These are phyloP conservation scores for Penelope pileata DNA, from an alignment of 2,113 vertebrate genomes.

Conservation along the genomic window DNA sequence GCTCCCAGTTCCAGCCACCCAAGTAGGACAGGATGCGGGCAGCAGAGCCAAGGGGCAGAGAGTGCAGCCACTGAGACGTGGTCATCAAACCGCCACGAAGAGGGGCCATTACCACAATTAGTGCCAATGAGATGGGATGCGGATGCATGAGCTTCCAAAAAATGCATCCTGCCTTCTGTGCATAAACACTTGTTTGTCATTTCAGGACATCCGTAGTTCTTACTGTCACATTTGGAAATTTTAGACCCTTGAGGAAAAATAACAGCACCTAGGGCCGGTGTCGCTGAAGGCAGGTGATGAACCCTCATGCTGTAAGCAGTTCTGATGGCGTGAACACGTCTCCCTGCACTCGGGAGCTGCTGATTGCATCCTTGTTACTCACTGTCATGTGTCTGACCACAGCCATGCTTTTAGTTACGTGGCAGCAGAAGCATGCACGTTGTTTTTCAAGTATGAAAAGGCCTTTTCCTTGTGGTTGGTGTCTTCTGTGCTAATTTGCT, in stretches of 20 bases:
- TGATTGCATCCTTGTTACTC: slow-evolving; percentile 25
- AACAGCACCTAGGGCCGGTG: neutral
- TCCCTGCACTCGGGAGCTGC: neutral
- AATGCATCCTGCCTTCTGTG: neutral
- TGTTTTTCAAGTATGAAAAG: slow-evolving; percentile 11
- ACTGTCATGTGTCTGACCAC: neutral
- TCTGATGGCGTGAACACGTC: neutral
- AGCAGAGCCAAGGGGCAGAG: neutral
- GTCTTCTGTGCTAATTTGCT: neutral
- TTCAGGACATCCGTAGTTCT: neutral
- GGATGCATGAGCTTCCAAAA: neutral
- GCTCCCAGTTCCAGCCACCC: neutral
- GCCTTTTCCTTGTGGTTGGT: neutral
- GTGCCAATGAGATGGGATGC: neutral
- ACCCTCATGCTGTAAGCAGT: neutral
- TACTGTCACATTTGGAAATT: neutral
- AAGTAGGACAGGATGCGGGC: neutral
- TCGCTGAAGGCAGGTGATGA: neutral
- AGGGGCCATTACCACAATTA: neutral
- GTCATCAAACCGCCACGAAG: neutral
- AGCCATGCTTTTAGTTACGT: slow-evolving; percentile 2
- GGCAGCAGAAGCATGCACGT: neutral
- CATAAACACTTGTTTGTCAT: neutral
- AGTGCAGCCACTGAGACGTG: neutral
- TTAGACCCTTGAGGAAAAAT: neutral